phyloP scores from a whole-genome alignment of 2,113 vertebrate species.

The Onychostoma macrolepis region DNA sequence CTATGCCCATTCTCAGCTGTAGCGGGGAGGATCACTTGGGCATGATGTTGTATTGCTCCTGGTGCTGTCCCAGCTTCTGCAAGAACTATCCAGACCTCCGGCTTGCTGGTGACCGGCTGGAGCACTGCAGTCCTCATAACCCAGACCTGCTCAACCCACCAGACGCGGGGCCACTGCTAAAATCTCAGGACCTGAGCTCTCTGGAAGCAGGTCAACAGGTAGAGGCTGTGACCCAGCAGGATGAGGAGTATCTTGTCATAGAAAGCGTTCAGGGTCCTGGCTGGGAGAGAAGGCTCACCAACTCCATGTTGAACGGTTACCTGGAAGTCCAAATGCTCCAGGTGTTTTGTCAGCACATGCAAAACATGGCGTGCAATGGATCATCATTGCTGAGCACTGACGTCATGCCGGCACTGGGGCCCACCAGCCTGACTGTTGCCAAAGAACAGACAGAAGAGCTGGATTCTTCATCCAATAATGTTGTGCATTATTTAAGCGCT shows the following conservation, averaged over 20 bases:
- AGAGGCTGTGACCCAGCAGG: not conserved
- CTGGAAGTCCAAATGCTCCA: slow-evolving; percentile 79
- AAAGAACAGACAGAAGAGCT: slow-evolving; percentile 52
- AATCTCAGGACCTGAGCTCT: slow-evolving; percentile 66
- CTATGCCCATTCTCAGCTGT: slow-evolving; percentile 64
- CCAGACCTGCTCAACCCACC: slow-evolving; percentile 59
- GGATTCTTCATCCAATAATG: slow-evolving; percentile 65
- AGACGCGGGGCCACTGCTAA: slow-evolving; percentile 64
- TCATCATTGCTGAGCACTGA: slow-evolving; percentile 68
- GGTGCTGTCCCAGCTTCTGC: slow-evolving; percentile 75
- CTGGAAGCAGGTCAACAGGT: not conserved
- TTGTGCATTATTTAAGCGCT: slow-evolving; percentile 65
- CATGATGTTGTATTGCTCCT: slow-evolving; percentile 75
- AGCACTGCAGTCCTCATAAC: slow-evolving; percentile 65
- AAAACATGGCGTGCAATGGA: slow-evolving; percentile 76
- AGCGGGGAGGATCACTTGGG: slow-evolving; percentile 28
- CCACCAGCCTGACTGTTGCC: slow-evolving; percentile 67
- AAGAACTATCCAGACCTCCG: slow-evolving; percentile 78
- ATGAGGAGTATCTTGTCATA: slow-evolving; percentile 63
- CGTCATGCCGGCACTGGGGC: slow-evolving; percentile 67
- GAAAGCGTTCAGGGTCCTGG: slow-evolving; percentile 66
- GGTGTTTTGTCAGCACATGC: slow-evolving; percentile 80
- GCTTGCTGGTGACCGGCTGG: slow-evolving; percentile 73
- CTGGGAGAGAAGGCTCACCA: slow-evolving; percentile 74
- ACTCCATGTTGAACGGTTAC: slow-evolving; percentile 78